Evolutionary conservation across 1,140 invertebrate genomes (phyloP).

Genomic region (Caerostris darwini): DNA sequence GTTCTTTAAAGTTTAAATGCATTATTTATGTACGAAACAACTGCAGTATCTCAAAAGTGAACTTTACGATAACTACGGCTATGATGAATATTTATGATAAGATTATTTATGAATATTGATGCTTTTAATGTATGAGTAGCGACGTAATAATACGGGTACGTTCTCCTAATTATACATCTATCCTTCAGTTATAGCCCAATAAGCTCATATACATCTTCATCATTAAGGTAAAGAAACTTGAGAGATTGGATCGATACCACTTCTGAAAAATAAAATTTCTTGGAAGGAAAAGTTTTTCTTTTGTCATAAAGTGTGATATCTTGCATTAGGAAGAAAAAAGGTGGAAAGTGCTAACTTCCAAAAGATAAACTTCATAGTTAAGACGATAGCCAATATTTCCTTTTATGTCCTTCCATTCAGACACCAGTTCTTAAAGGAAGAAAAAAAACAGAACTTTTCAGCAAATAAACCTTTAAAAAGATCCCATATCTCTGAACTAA

Average conservation of each 20-base stretch:
- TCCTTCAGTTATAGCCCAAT: background rate
- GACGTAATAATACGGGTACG: background rate
- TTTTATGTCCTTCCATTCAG: background rate
- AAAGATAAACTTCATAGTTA: background rate
- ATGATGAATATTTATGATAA: conserved; percentile 29
- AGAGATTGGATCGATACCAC: background rate
- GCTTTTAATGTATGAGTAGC: background rate
- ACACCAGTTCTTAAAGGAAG: background rate
- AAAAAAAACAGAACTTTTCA: background rate
- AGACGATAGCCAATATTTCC: background rate
- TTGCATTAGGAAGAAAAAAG: background rate
- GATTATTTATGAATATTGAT: conserved; percentile 41
- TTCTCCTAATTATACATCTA: background rate
- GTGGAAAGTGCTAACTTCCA: background rate
- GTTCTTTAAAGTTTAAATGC: background rate
- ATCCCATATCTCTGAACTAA: background rate
- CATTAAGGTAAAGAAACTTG: background rate
- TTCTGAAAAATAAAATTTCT: background rate
- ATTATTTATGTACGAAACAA: background rate
- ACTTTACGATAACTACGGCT: background rate
- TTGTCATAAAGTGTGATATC: background rate
- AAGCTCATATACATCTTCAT: background rate
- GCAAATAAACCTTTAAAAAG: background rate
- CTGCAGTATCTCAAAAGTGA: background rate
- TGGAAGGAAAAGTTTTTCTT: background rate